Percentiles rank a stretch among this genome's conserved stretches.
Conservation (phyloP, 1,140 invertebrate genomes). For the Oncopeltus fasciatus region DNA sequence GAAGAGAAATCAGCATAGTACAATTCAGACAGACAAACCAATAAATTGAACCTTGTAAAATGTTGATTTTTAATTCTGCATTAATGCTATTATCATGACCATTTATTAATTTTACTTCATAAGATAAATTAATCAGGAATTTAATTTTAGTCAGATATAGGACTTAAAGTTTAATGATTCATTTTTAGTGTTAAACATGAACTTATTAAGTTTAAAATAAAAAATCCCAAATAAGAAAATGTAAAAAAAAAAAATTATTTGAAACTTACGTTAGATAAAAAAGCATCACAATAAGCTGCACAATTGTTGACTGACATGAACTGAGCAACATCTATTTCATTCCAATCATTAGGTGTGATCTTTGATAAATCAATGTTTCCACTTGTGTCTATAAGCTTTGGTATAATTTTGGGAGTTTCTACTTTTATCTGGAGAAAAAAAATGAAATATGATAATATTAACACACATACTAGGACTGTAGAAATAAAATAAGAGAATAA, state of each 20-base stretch:
- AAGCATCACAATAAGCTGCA: conserved; percentile 72
- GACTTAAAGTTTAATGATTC: too few relatives aligned
- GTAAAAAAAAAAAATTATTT: background rate
- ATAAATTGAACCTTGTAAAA: too few relatives aligned
- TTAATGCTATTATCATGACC: too few relatives aligned
- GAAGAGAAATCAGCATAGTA: too few relatives aligned
- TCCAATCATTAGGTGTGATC: conserved; percentile 62
- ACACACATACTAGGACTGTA: background rate
- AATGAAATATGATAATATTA: conserved; percentile 1
- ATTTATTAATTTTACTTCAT: too few relatives aligned
- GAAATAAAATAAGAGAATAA: too few relatives aligned
- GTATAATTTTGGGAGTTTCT: conserved; percentile 41
- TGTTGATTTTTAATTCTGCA: too few relatives aligned
- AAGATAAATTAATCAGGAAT: too few relatives aligned
- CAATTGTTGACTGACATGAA: conserved; percentile 82
- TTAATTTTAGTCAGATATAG: too few relatives aligned
- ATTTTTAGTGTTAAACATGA: too few relatives aligned
- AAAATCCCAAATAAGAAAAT: too few relatives aligned
- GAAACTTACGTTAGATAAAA: conserved; percentile 48
- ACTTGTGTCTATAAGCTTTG: conserved; percentile 42
- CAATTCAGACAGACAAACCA: too few relatives aligned
- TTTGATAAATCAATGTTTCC: conserved; percentile 25
- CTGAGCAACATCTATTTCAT: conserved; percentile 65
- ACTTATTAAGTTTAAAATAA: background rate
- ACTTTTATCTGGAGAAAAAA: background rate